phyloP scores from a whole-genome alignment of 2,797 vertebrate genomes.

The Acanthornis magna region DNA sequence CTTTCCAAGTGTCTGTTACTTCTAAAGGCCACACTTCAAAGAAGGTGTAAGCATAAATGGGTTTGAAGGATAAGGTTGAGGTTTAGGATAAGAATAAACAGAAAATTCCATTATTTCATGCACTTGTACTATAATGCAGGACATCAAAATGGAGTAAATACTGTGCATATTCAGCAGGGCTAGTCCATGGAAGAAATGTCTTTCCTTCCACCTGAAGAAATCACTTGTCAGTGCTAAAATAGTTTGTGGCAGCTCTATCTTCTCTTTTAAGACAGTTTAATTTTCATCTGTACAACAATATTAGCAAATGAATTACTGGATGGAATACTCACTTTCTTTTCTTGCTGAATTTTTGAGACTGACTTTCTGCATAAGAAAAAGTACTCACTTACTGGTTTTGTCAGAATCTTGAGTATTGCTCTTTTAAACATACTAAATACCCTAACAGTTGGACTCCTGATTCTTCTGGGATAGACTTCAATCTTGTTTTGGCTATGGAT shows the following conservation, averaged over 20 bases:
- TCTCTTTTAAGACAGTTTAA: background rate
- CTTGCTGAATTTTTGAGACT: background rate
- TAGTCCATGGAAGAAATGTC: background rate
- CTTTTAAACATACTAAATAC: background rate
- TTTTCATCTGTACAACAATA: background rate
- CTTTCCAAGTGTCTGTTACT: background rate
- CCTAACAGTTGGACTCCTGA: background rate
- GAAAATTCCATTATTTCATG: background rate
- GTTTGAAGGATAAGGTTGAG: background rate
- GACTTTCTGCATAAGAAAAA: background rate
- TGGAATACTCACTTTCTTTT: background rate
- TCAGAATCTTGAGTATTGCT: background rate
- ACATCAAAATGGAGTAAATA: background rate
- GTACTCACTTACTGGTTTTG: background rate
- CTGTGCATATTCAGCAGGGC: background rate
- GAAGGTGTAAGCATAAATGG: background rate
- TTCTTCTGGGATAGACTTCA: background rate
- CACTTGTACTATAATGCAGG: background rate
- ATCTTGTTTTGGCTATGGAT: background rate
- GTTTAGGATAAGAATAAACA: background rate
- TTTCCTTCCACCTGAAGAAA: background rate
- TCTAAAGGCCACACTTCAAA: background rate
- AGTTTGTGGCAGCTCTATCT: background rate
- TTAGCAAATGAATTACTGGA: background rate
- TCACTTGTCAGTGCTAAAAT: background rate